These are phyloP conservation scores for Cyrtonyx montezumae DNA, from an alignment of 2,113 vertebrate species.

Conservation along the genomic window DNA sequence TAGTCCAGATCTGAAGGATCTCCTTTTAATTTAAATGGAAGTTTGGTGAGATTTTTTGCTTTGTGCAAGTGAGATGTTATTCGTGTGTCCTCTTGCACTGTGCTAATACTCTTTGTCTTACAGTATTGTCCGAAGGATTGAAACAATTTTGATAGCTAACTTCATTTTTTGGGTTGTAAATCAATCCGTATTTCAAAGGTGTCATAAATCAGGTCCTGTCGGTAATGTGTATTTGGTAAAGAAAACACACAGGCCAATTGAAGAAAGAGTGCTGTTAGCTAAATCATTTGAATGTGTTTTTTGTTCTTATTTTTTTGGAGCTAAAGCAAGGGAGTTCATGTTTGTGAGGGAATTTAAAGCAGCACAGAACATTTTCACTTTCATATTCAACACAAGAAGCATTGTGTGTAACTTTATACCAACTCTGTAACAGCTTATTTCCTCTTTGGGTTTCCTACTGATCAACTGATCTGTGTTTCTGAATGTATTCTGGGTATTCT, in stretches of 20 bases:
- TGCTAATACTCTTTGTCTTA: not conserved
- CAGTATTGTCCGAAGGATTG: not conserved
- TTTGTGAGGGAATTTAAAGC: not conserved
- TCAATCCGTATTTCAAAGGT: not conserved
- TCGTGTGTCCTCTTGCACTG: not conserved
- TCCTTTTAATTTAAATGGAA: not conserved
- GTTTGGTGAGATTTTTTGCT: not conserved
- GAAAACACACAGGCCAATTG: not conserved
- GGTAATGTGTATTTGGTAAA: not conserved
- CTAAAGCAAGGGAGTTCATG: not conserved
- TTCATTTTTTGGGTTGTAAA: not conserved
- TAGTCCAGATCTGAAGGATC: not conserved
- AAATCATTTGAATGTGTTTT: not conserved
- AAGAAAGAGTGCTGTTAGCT: not conserved
- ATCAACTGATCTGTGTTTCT: not conserved
- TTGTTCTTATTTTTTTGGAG: not conserved
- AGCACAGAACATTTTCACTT: not conserved
- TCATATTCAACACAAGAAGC: not conserved
- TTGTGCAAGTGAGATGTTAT: not conserved
- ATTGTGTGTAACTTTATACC: not conserved
- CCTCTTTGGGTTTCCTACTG: not conserved
- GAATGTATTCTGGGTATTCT: not conserved
- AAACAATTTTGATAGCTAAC: not conserved
- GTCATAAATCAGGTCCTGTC: not conserved
- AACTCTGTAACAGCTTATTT: not conserved